Percentiles rank a stretch among this genome's conserved stretches.
Evolutionary conservation across 2,113 vertebrate genomes (phyloP).

Genomic region (Meles meles): DNA sequence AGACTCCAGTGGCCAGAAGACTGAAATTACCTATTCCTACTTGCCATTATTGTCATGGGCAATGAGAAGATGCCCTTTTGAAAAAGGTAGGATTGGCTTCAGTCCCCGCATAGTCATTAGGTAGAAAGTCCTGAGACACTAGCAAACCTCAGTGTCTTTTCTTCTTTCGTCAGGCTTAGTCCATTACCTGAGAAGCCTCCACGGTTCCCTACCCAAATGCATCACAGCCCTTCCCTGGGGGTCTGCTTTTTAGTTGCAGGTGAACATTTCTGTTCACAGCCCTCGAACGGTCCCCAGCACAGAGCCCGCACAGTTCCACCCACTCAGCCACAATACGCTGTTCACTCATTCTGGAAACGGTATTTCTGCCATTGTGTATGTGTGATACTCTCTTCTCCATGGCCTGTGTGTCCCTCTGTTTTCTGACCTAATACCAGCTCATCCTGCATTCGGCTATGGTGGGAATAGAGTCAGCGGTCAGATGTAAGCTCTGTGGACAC

Average conservation of each 20-base stretch:
- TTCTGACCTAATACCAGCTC: not conserved
- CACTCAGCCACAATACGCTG: not conserved
- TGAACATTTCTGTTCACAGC: not conserved
- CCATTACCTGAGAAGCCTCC: not conserved
- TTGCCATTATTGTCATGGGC: not conserved
- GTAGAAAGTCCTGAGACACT: not conserved
- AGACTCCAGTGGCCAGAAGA: not conserved
- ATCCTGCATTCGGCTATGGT: not conserved
- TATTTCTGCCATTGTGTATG: not conserved
- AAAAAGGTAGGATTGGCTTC: not conserved
- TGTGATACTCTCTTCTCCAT: not conserved
- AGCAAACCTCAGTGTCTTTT: conserved; percentile 29
- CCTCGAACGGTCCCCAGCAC: not conserved
- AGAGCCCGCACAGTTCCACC: not conserved
- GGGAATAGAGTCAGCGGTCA: not conserved
- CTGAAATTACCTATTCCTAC: not conserved
- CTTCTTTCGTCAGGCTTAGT: not conserved
- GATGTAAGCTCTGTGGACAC: not conserved
- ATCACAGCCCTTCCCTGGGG: not conserved
- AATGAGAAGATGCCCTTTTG: conserved; percentile 18
- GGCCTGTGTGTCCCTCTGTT: not conserved
- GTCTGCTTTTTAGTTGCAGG: not conserved
- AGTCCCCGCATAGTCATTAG: conserved; percentile 8
- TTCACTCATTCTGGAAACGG: not conserved
- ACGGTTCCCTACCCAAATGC: not conserved